These are phyloP conservation scores for Lithobates pipiens DNA, from an alignment of 2,797 vertebrate species.

Conservation along the genomic window DNA sequence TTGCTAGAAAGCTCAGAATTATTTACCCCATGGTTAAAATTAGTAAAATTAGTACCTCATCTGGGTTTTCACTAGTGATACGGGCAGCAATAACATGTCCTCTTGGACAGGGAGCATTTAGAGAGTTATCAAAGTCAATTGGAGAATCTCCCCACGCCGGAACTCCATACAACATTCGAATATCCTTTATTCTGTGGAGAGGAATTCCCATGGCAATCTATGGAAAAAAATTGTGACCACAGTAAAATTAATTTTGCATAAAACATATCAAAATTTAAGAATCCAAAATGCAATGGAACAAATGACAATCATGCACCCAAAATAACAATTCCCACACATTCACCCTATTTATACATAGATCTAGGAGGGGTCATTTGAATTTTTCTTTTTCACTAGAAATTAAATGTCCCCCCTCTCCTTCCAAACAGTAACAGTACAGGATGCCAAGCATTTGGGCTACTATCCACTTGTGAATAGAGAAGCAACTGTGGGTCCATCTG, in stretches of 20 bases:
- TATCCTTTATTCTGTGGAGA: slow-evolving; percentile 89
- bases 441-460: no score
- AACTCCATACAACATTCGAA: slow-evolving; percentile 80
- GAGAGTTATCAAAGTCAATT: slow-evolving; percentile 93
- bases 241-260: not conserved
- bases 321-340: no score
- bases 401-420: no score
- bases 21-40: not conserved
- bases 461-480: no score
- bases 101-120: slow-evolving; percentile 87
- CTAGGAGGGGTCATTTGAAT: no score
- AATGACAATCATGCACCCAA: not conserved
- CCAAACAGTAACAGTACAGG: no score
- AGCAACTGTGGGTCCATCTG: no score
- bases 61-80: slow-evolving; percentile 98
- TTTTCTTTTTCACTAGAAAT: no score
- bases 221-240: slow-evolving; percentile 40
- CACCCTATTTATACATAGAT: no score
- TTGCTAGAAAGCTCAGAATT: not conserved
- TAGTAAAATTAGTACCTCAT: slow-evolving; percentile 80
- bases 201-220: slow-evolving; percentile 97
- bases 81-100: slow-evolving; percentile 97
- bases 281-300: not conserved
- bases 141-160: slow-evolving; percentile 89
- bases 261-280: not conserved